Base-by-base conservation (phyloP, 2,888 invertebrate genomes). In the Caenorhabditis auriculariae region DNA sequence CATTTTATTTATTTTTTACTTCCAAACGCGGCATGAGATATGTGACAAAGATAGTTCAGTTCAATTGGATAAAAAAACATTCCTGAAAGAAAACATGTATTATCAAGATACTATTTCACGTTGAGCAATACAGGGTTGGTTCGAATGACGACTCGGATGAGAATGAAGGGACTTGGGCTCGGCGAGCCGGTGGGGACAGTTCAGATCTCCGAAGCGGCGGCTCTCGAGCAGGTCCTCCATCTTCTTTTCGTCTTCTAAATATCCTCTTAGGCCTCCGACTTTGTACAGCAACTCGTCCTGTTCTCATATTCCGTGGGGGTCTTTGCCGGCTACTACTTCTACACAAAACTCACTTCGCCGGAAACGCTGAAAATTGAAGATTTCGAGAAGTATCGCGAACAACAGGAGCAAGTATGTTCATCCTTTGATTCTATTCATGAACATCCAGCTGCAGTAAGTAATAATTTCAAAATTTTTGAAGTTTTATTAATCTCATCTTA, bases 301-400 rank as follows among this genome's bases (percentile, higher is more conserved):
- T 80, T 78, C 58, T 56, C 68, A 4, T 79, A 79, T 46, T 75
- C 77, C 0, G 71, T 80, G 19, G 71, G 73, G 12, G 75, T 79
- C 3, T 76, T 77, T 55, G 72, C 74, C 50, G 68, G 64, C 9
- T 77, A 74, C 55, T 75, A 76, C 42, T 72, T 66, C 42, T 78
- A 74, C 52, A 68, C 67, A 6, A 75, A 76, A 42, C 42, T 56
- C 41, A 65, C 66, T 17, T 66, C 73, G 7, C 65, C 73, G 15
- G 72, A 74, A 21, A 47, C 66, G 7, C 42, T 72, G 17, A 66
- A 72, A 45, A 17, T 55, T 15, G 68, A 68, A 5, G 69, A 69
- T 4, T 68, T 66, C 29, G 53, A 69, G 17, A 58, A 63, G 38
- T 66, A 52, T 35, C 60, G 59, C 32, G 58, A 60, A 50, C 66